phyloP scores from a whole-genome alignment of 2,888 invertebrate species.

The Apodemia mormo region DNA sequence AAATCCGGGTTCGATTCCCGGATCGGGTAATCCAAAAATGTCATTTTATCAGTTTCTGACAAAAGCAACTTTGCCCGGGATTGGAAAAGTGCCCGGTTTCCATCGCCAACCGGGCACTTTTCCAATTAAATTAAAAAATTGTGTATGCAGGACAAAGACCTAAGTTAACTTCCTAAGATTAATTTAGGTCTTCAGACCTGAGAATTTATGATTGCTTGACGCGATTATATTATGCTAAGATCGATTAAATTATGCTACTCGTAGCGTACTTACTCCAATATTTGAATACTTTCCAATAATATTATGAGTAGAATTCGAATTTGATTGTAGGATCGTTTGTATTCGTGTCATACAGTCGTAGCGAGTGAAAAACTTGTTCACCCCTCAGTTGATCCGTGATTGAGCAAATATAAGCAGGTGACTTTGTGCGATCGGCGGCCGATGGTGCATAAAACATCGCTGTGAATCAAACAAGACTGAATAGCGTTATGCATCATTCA shows the following conservation, averaged over 20 bases:
- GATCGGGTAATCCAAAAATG: no score
- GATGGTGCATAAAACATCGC: slow-evolving; percentile 70
- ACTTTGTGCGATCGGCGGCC: slow-evolving; percentile 49
- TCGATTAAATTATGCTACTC: not conserved
- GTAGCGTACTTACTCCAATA: not conserved
- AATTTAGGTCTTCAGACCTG: no score
- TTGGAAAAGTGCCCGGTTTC: no score
- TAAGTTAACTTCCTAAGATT: no score
- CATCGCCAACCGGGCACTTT: no score
- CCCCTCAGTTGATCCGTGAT: slow-evolving; percentile 45
- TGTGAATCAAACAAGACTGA: slow-evolving; percentile 50
- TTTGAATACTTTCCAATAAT: slow-evolving; percentile 3
- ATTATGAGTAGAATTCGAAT: slow-evolving; percentile 19
- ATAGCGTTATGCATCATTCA: slow-evolving; percentile 40
- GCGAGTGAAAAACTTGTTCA: slow-evolving; percentile 40
- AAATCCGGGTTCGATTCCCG: no score
- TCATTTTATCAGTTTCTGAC: no score
- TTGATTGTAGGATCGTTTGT: slow-evolving; percentile 46
- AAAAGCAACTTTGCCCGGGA: no score
- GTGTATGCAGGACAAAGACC: no score
- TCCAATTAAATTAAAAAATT: no score
- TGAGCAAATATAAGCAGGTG: slow-evolving; percentile 60
- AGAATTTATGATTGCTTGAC: not conserved
- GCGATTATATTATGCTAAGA: not conserved
- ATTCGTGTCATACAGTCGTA: slow-evolving; percentile 52